Conservation (phyloP, 2,888 invertebrate species). For the Ditylenchus weischeri region DNA sequence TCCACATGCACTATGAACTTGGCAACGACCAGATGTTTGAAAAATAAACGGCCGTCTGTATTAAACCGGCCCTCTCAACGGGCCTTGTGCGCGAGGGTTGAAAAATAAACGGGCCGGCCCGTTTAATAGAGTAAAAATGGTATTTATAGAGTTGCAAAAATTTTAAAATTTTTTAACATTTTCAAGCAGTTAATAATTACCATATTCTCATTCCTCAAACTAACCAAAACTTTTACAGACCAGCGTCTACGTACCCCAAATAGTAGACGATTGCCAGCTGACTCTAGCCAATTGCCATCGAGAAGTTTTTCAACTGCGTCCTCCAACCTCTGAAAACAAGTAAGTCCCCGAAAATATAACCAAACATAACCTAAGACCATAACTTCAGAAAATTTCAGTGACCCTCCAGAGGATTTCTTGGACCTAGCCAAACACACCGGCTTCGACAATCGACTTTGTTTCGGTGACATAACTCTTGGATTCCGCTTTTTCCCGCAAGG, state of each 20-base stretch:
- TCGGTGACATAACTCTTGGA: slow-evolving; percentile 81
- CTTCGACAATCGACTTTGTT: slow-evolving; percentile 84
- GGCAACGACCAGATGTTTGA: no score
- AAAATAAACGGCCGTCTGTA: no score
- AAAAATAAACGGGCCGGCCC: no score
- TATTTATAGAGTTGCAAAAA: no score
- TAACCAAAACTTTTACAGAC: slow-evolving; percentile 23
- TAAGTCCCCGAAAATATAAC: slow-evolving; percentile 7
- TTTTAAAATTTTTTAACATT: no score
- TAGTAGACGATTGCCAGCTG: slow-evolving; percentile 52
- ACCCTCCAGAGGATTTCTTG: slow-evolving; percentile 29
- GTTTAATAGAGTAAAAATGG: no score
- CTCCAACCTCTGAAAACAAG: slow-evolving; percentile 33
- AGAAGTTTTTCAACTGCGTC: slow-evolving; percentile 51
- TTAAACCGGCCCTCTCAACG: no score
- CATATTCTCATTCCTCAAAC: neutral
- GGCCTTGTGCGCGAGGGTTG: no score
- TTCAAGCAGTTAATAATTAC: neutral
- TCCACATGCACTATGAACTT: no score
- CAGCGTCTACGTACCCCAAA: slow-evolving; percentile 47
- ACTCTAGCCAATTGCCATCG: slow-evolving; percentile 54
- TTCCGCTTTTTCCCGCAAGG: slow-evolving; percentile 62
- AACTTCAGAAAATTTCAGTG: slow-evolving; percentile 6
- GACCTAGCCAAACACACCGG: slow-evolving; percentile 69
- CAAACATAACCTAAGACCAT: slow-evolving; percentile 2